A percentile compares a stretch with the other conserved stretches of the same genome.
Evolutionary conservation across 2,888 invertebrate species (phyloP).

Genomic region (Phragmatobia fuliginosa): DNA sequence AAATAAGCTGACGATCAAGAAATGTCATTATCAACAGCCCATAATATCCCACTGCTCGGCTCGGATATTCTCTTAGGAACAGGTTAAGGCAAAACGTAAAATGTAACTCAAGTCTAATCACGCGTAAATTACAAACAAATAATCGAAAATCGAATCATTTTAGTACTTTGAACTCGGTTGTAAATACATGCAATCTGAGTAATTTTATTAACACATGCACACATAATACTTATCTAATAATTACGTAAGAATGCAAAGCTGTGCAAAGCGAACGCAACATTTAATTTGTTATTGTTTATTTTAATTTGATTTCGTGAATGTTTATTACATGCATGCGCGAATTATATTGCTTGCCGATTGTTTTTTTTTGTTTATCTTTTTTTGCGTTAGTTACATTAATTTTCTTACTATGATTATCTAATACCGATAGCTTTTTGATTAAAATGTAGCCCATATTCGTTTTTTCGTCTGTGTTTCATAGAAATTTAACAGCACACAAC

Average conservation of each 20-base stretch:
- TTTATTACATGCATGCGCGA: slow-evolving; percentile 39
- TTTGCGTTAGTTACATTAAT: neutral
- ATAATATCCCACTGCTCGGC: too few relatives aligned
- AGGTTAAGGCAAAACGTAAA: too few relatives aligned
- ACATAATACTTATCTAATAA: slow-evolving; percentile 20
- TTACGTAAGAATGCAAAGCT: slow-evolving; percentile 23
- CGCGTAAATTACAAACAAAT: neutral
- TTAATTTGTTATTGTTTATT: slow-evolving; percentile 30
- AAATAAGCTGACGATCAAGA: neutral
- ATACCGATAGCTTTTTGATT: neutral
- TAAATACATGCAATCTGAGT: neutral
- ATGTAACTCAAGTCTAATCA: neutral
- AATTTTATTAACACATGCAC: neutral
- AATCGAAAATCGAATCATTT: neutral
- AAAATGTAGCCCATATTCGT: neutral
- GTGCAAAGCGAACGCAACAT: slow-evolving; percentile 36
- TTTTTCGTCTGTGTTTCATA: neutral
- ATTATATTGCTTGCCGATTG: slow-evolving; percentile 33
- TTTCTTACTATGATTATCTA: neutral
- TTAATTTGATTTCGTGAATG: slow-evolving; percentile 30
- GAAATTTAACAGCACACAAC: neutral
- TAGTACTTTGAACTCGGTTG: neutral
- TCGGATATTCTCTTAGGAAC: too few relatives aligned
- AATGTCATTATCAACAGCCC: too few relatives aligned
- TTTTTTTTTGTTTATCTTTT: slow-evolving; percentile 20